Percentiles rank a stretch among this genome's conserved stretches.
Conservation (phyloP, 1,140 invertebrate species). For the Stegodyphus mimosarum region DNA sequence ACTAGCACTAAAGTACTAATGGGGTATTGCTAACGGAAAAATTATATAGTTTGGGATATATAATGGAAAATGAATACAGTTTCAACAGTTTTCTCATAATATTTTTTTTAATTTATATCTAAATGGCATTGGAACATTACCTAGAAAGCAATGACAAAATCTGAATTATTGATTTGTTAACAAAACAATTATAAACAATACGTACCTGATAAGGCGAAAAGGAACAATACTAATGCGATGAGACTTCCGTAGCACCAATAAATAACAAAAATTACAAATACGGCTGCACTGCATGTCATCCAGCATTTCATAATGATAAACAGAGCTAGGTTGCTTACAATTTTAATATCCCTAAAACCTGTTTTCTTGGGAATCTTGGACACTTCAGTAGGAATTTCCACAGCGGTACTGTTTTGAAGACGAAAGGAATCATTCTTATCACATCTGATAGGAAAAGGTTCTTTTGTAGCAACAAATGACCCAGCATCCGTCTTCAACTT, state of each 20-base stretch:
- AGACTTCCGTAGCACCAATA: slow-evolving; percentile 86
- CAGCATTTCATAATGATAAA: slow-evolving; percentile 70
- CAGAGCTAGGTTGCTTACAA: slow-evolving; percentile 58
- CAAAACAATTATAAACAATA: too few relatives aligned
- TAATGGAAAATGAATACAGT: too few relatives aligned
- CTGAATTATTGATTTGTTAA: too few relatives aligned
- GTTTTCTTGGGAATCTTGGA: background rate
- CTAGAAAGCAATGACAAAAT: too few relatives aligned
- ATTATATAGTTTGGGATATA: too few relatives aligned
- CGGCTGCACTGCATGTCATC: slow-evolving; percentile 72
- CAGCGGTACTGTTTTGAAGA: background rate
- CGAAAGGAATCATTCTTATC: background rate
- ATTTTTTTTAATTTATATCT: too few relatives aligned
- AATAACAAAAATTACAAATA: slow-evolving; percentile 78
- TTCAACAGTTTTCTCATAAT: too few relatives aligned
- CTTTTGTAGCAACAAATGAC: too few relatives aligned
- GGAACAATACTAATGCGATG: slow-evolving; percentile 77
- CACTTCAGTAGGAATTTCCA: background rate
- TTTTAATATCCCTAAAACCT: slow-evolving; percentile 59
- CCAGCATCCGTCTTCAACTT: too few relatives aligned
- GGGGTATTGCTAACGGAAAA: too few relatives aligned
- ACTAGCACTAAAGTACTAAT: too few relatives aligned
- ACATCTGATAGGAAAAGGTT: background rate
- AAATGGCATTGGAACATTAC: too few relatives aligned
- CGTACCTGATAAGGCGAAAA: slow-evolving; percentile 71